Evolutionary conservation across 2,888 invertebrate species (phyloP), one percentile per base, ranked within the genome.

Genomic region (Ligdia adustata): DNA sequence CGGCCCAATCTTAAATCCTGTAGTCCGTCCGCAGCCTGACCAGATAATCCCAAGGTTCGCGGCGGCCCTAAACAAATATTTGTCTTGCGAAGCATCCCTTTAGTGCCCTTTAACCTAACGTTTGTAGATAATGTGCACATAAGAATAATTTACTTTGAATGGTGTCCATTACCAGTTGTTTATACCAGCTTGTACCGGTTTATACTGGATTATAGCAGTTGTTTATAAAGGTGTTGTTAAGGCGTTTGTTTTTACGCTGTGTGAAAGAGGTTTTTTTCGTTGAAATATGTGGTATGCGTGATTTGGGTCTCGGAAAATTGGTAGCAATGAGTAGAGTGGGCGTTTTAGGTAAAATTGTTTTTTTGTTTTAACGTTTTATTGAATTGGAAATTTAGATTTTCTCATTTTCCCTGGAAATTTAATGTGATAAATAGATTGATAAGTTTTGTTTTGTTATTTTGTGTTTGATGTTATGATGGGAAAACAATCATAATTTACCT

Each of bases 51-150:
- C 47, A 52, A 35, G 58, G 52, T 40, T 48, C 44, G 31, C 43
- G 53, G 48, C 53, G 62, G 60, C 52, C 52, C 64, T 60, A 59
- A 48, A 57, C 66, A 64, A 68, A 69, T 79, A 65, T 71, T 69
- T 68, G 63, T 66, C 61, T 64, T 64, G 41, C 58, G 27, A 57
- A 58, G 52, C 49, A 58, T 55, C 63, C 61, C 58, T 61, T 63
- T 57, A 62, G 57, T 57, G 52, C 52, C 55, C 54, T 56, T 51
- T 59, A 56, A 50, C 55, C 59, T 49, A 50, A 54, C 51, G 52
- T 53, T 46, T 49, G 56, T 54, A 50, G 57, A 58, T 57, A 52
- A 60, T 58, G 60, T 46, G 44, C 47, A 48, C 40, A 57, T 57
- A 51, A 57, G 52, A 55, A 54, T 55, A 55, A 59, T 60, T 59